Evolutionary conservation across 2,888 invertebrate species (phyloP).

Genomic region (Acanthococcus lagerstroemiae): DNA sequence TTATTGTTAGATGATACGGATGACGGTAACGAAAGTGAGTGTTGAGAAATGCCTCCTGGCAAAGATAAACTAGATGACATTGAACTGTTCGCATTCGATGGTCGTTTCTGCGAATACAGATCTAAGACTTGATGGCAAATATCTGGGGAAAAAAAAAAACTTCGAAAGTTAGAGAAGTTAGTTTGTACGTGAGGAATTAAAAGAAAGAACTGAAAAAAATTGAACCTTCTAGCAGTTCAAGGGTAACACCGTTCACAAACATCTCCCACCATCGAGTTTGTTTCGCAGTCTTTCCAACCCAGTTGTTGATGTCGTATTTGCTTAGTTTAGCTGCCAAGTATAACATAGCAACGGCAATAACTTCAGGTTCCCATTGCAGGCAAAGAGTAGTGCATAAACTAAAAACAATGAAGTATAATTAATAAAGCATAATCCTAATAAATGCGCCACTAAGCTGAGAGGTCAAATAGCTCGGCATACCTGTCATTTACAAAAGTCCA

Average conservation of each 20-base stretch:
- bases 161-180: neutral
- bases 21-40: slow-evolving; percentile 24
- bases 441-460: too few species aligned
- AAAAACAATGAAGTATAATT: slow-evolving; percentile 22
- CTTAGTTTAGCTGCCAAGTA: slow-evolving; percentile 92
- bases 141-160: slow-evolving; percentile 47
- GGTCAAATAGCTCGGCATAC: slow-evolving; percentile 41
- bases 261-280: slow-evolving; percentile 95
- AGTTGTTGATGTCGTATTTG: slow-evolving; percentile 89
- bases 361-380: slow-evolving; percentile 98
- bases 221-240: slow-evolving; percentile 78
- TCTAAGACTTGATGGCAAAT: slow-evolving; percentile 93
- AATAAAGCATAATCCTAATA: too few species aligned
- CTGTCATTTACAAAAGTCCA: slow-evolving; percentile 99
- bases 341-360: slow-evolving; percentile 93
- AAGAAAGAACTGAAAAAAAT: neutral
- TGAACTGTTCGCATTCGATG: neutral
- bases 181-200: neutral
- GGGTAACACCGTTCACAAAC: slow-evolving; percentile 89
- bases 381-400: slow-evolving; percentile 92
- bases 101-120: slow-evolving; percentile 64
- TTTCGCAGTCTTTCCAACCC: slow-evolving; percentile 67
- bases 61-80: slow-evolving; percentile 35
- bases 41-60: slow-evolving; percentile 28
- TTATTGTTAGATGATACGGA: neutral